phyloP scores from a whole-genome alignment of 30 jellyfish, hydroid and myxozoan species.

The Hydractinia symbiolongicarpus region DNA sequence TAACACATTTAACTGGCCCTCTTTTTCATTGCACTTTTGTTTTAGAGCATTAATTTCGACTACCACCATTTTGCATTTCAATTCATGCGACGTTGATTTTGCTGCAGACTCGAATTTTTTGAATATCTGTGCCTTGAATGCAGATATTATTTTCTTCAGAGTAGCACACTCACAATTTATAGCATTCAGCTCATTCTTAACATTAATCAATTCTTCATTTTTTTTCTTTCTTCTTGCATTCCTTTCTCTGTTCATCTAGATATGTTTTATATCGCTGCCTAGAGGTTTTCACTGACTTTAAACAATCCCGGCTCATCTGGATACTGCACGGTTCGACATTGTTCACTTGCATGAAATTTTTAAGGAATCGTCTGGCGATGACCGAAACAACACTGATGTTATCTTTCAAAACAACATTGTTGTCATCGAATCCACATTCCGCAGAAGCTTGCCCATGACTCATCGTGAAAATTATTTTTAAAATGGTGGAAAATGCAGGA shows the following conservation, averaged over 20 bases:
- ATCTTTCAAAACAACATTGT: conserved; percentile 11
- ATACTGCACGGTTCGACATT: not conserved
- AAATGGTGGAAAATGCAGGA: conserved; percentile 5
- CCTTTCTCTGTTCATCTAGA: conserved; percentile 10
- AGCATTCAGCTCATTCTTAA: not conserved
- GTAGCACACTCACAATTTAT: conserved; percentile 7
- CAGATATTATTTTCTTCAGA: not conserved
- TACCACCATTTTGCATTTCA: conserved; percentile 11
- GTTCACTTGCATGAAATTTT: not conserved
- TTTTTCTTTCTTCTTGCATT: not conserved
- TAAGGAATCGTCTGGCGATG: not conserved
- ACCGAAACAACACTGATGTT: not conserved
- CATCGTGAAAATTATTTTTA: conserved; percentile 2
- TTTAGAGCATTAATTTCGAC: not conserved
- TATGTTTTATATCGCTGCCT: not conserved
- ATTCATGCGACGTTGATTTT: conserved; percentile 8
- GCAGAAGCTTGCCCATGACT: conserved; percentile 13
- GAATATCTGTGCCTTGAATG: not conserved
- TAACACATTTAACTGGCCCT: too few relatives aligned
- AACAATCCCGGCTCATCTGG: not conserved
- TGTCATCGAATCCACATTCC: conserved; percentile 12
- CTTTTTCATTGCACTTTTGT: too few relatives aligned
- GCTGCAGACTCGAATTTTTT: not conserved
- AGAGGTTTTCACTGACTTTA: conserved; percentile 1
- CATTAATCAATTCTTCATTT: not conserved